These are phyloP conservation scores for Nansenia antarctica DNA, from an alignment of 2,113 vertebrate species.

Conservation along the genomic window DNA sequence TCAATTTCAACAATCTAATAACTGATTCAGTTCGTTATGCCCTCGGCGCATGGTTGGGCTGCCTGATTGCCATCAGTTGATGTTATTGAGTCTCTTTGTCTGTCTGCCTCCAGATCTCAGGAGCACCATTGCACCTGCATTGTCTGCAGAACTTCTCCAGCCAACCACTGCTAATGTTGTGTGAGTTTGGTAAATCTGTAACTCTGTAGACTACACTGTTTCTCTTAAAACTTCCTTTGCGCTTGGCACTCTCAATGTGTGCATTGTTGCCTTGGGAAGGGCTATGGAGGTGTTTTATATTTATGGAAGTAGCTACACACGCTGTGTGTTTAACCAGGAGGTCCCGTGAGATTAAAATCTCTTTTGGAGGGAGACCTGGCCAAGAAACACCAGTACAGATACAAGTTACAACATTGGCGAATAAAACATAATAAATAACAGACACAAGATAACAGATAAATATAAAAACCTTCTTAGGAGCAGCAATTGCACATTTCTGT, in stretches of 20 bases:
- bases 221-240: constrained; percentile 11
- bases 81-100: neutral
- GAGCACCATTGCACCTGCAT: neutral
- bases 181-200: neutral
- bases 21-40: neutral
- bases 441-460: no score
- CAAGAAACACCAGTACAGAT: no score
- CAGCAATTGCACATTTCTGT: no score
- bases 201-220: neutral
- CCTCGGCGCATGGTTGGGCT: constrained; percentile 6
- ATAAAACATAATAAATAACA: no score
- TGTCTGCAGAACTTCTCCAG: neutral
- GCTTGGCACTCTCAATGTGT: constrained; percentile 16
- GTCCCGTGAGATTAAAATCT: no score
- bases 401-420: no score
- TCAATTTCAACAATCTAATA: neutral
- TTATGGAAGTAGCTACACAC: no score
- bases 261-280: neutral
- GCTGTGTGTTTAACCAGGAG: no score
- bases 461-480: no score
- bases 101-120: neutral
- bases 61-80: constrained; percentile 7
- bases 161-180: neutral
- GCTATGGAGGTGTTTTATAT: no score
- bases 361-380: no score